A percentile compares a stretch with the other conserved stretches of the same genome.
phyloP scores from a whole-genome alignment of 2,797 vertebrate species.

The Chloroceryle inda region DNA sequence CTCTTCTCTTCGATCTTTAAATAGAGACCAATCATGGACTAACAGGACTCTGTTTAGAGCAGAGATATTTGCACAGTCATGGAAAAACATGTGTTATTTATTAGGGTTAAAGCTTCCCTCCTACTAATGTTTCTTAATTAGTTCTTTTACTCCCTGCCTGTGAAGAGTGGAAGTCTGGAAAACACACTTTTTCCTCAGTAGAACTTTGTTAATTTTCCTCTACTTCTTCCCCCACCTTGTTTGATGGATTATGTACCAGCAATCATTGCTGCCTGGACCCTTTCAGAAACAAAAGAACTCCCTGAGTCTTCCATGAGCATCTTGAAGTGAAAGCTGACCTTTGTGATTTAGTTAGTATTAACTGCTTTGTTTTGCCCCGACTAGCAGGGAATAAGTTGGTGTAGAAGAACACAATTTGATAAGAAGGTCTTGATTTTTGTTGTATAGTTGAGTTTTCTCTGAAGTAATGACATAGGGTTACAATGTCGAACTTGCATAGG shows the following conservation, averaged over 20 bases:
- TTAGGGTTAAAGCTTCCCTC: background rate
- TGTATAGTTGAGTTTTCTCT: background rate
- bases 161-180: slow-evolving; percentile 5
- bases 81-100: background rate
- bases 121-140: slow-evolving; percentile 36
- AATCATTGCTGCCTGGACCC: background rate
- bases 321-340: background rate
- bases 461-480: background rate
- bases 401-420: background rate
- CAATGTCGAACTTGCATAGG: background rate
- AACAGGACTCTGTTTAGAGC: background rate
- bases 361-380: background rate
- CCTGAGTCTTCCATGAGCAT: background rate
- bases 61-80: background rate
- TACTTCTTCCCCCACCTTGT: background rate
- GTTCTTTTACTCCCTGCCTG: background rate
- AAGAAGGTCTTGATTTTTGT: background rate
- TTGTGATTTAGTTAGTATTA: background rate
- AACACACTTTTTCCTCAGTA: background rate
- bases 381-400: background rate
- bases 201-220: background rate
- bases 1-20: background rate
- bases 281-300: background rate
- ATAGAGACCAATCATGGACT: background rate
- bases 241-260: background rate